Percentiles rank a stretch among this genome's conserved stretches.
Evolutionary conservation across 2,888 invertebrate genomes (phyloP).

Genomic region (Epirrita christyi): DNA sequence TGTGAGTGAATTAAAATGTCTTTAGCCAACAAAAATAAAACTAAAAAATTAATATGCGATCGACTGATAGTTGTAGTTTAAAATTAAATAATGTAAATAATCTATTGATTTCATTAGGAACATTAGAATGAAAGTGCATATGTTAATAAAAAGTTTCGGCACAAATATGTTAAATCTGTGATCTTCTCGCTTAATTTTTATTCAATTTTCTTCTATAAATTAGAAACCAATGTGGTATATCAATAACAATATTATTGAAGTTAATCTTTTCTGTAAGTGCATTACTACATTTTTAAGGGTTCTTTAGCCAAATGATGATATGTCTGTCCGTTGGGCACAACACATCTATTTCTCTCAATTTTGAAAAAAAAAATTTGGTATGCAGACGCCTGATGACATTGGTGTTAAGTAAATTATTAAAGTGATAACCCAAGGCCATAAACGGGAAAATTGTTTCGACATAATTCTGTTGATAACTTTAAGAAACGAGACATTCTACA

Average conservation of each 20-base stretch:
- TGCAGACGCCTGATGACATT: too few species aligned
- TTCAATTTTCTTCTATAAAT: constrained; percentile 6
- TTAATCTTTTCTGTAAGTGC: not conserved
- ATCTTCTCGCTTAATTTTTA: constrained; percentile 55
- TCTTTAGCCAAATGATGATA: too few species aligned
- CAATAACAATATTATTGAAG: not conserved
- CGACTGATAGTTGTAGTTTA: constrained; percentile 79
- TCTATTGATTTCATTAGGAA: constrained; percentile 15
- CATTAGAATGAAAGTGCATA: constrained; percentile 18
- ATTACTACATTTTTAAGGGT: not conserved
- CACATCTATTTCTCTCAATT: too few species aligned
- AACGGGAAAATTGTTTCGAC: too few species aligned
- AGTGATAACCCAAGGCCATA: too few species aligned
- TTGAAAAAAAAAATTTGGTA: too few species aligned
- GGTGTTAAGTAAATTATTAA: too few species aligned
- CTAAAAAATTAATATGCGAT: constrained; percentile 59
- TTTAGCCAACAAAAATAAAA: constrained; percentile 42
- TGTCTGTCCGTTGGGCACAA: too few species aligned
- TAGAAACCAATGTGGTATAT: not conserved
- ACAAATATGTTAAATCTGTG: constrained; percentile 67
- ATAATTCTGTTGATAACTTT: too few species aligned
- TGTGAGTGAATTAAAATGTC: not conserved
- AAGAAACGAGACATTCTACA: too few species aligned
- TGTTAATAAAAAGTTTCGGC: constrained; percentile 50
- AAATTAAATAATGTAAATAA: constrained; percentile 52